These are phyloP conservation scores for Dynastes hyllus DNA, from an alignment of 2,888 invertebrate species.

Conservation along the genomic window DNA sequence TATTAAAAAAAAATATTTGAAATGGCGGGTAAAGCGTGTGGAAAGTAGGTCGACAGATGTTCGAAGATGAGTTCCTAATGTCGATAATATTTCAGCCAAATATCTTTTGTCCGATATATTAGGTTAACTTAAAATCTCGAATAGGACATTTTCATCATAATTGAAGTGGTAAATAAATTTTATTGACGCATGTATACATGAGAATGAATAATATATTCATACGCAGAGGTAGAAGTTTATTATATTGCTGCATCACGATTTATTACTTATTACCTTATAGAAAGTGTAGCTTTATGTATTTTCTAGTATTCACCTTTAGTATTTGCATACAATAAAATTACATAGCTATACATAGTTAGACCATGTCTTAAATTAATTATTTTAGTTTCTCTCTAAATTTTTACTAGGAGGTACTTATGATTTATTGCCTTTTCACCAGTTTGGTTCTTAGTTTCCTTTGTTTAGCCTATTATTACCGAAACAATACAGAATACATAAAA, in stretches of 20 bases:
- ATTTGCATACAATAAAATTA: background rate
- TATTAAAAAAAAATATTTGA: background rate
- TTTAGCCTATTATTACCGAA: too few relatives aligned
- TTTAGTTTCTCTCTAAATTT: too few relatives aligned
- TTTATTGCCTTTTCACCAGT: too few relatives aligned
- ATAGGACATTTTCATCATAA: background rate
- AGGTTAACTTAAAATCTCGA: conserved; percentile 2
- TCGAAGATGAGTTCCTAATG: conserved; percentile 8
- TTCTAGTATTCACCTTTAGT: background rate
- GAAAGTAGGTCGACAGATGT: conserved; percentile 21
- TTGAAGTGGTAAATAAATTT: background rate
- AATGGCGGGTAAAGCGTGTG: background rate
- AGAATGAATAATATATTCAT: background rate
- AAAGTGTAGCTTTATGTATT: background rate
- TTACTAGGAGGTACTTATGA: too few relatives aligned
- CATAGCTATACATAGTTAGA: background rate
- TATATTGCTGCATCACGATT: background rate
- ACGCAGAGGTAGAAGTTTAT: background rate
- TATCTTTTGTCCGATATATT: background rate
- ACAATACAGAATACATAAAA: too few relatives aligned
- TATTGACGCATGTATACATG: background rate
- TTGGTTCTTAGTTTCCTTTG: too few relatives aligned
- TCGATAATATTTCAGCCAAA: conserved; percentile 21
- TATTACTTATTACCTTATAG: background rate
- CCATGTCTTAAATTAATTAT: too few relatives aligned